Base-by-base conservation (phyloP, 2,888 invertebrate species). In the Margaritifera margaritifera region DNA sequence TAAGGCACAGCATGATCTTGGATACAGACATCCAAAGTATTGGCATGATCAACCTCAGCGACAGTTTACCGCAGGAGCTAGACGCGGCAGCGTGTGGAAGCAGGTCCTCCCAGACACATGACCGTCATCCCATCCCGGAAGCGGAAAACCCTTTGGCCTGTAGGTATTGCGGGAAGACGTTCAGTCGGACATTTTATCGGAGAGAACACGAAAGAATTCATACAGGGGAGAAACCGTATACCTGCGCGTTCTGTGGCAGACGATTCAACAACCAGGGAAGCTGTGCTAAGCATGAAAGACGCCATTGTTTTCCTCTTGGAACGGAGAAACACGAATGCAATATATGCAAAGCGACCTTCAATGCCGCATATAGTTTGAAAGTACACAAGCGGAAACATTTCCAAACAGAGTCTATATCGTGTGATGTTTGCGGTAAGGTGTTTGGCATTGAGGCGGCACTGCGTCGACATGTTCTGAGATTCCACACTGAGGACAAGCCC, bases 151-250 rank as follows among this genome's bases (percentile, higher is more conserved):
- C 72, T 8, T 55, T 72, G 25, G 62, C 65, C 25, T 72, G 72
- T 50, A 63, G 68, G 22, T 72, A 65, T 51, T 72, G 72, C 62
- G 68, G 66, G 15, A 72, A 72, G 58, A 53, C 67, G 19, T 72
- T 72, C 51, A 72, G 18, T 64, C 66, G 62, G n/a, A 53, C 57
- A 19, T 68, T 68, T 25, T 72, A 72, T 42, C 51, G 72, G 42
- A 68, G 62, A 54, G 72, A 72, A 53, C 72, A 72, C 52, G 72
- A 72, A 50, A 54, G 72, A 8, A 68, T 72, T 42, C 72, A 72
- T 42, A 72, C 72, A 1, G 72, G 72, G 4, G 72, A 72, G 31
- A 68, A 66, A 51, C 72, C 72, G n/a, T 72, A 65, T 54, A 53
- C 68, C 15, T 72, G 72, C 57, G 50, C 62, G 6, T 53, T 64